A percentile compares a stretch with the other conserved stretches of the same genome.
Conservation (phyloP, 2,888 invertebrate species). For the Odontomyia ornata region DNA sequence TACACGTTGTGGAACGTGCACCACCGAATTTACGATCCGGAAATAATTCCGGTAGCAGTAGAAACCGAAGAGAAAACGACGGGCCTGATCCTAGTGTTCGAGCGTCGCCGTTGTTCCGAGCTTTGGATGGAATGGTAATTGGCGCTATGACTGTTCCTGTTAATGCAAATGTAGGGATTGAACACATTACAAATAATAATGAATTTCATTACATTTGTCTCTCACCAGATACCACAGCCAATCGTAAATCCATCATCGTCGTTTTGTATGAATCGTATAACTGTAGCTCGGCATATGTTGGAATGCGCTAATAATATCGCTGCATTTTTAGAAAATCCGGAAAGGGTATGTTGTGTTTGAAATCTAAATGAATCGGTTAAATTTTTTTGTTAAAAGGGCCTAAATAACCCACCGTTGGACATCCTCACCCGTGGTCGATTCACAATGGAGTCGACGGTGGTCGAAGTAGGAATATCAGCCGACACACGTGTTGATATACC, state of each 20-base stretch:
- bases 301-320: constrained; percentile 64
- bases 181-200: constrained; percentile 20
- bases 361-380: no score
- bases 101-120: constrained; percentile 60
- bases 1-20: constrained; percentile 89
- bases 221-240: constrained; percentile 55
- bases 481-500: constrained; percentile 58
- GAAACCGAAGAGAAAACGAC: constrained; percentile 59
- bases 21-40: constrained; percentile 71
- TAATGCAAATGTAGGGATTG: constrained; percentile 54
- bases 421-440: constrained; percentile 64
- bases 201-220: constrained; percentile 5
- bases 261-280: constrained; percentile 64
- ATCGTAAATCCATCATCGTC: constrained; percentile 62
- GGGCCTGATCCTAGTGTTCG: constrained; percentile 57
- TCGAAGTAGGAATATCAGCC: constrained; percentile 63
- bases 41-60: constrained; percentile 55
- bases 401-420: constrained; percentile 63
- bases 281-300: constrained; percentile 64
- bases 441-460: constrained; percentile 65
- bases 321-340: constrained; percentile 63
- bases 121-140: constrained; percentile 63
- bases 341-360: constrained; percentile 54
- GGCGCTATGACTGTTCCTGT: constrained; percentile 64
- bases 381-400: no score